Base-by-base conservation (phyloP, 2,797 vertebrate species). In the Pygocentrus nattereri region DNA sequence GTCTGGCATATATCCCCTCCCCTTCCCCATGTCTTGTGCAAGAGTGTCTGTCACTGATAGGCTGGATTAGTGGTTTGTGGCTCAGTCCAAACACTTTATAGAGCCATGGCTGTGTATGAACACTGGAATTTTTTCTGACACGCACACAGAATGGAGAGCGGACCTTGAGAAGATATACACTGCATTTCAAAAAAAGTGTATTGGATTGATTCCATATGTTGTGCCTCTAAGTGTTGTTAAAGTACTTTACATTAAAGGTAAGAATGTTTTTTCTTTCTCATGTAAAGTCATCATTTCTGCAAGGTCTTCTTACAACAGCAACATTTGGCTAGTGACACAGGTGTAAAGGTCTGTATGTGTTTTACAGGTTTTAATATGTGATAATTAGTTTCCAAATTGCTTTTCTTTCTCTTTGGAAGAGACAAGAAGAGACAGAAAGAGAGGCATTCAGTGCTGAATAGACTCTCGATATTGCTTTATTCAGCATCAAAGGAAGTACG, bases 401-500 rank as follows among this genome's bases (percentile, higher is more conserved):
- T 31, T 72, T 21, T 31, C 49, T 72, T 4, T 31, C 70, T 30
- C 19, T 52, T 31, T 5, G 4, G 10, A 44, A 10, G 34, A 34
- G 34, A 34, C 34, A 34, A 19, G n/a, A n/a, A 25, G 12, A 47
- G 44, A 27, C 25, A 34, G 49, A 49, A 72, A 54, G 25, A 52
- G 49, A 25, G 19, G 47, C 11, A 49, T 72, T 72, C 27, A 19
- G 25, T 25, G 3, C 16, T 54, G 27, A 72, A 31, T 21, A 30
- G n/a, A 31, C 68, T 72, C 49, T 54, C 10, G 7, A 41, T 54
- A 58, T 38, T 34, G 52, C 49, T 72, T 72, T 52, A 72, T 72
- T 72, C 27, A 72, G 44, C 70, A 72, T 72, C 70, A 72, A 72
- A 72, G 70, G 49, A 72, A 21, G 47, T 6, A 73, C 16, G 70